phyloP scores from a whole-genome alignment of 2,888 invertebrate species.

The Acanthosepion pharaonis region DNA sequence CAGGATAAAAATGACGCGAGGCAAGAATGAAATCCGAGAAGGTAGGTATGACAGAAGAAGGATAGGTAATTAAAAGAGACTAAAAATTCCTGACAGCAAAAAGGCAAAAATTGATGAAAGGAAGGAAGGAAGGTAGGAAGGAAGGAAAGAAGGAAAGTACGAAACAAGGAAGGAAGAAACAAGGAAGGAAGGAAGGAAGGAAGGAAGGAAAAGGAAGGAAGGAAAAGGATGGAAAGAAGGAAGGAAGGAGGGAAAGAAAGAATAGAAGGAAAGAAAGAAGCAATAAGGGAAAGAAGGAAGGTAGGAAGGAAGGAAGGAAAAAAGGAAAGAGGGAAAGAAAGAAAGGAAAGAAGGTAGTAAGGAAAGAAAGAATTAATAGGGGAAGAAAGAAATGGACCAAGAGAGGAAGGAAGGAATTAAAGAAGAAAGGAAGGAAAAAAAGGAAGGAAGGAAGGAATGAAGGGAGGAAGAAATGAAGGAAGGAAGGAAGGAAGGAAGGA shows the following conservation, averaged over 20 bases:
- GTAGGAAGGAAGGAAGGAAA: background rate
- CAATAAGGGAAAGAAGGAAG: background rate
- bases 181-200: background rate
- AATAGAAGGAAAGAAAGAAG: background rate
- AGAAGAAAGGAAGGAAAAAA: background rate
- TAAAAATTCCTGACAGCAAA: too few species aligned
- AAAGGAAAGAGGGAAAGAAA: background rate
- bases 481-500: too few species aligned
- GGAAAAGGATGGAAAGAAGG: background rate
- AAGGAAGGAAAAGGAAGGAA: background rate
- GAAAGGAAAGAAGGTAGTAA: background rate
- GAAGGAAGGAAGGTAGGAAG: background rate
- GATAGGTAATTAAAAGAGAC: too few species aligned
- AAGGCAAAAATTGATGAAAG: too few species aligned
- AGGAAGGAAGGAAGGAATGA: background rate
- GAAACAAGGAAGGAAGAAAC: background rate
- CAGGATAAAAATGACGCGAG: too few species aligned
- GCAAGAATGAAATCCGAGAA: too few species aligned
- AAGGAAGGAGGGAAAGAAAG: background rate
- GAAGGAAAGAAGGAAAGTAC: background rate
- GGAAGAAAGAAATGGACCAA: background rate
- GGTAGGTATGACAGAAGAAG: background rate
- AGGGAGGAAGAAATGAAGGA: too few species aligned
- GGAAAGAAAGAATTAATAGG: background rate
- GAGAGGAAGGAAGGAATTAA: background rate